Conservation (phyloP, 2,797 vertebrate species). For the Oryzias sinensis region DNA sequence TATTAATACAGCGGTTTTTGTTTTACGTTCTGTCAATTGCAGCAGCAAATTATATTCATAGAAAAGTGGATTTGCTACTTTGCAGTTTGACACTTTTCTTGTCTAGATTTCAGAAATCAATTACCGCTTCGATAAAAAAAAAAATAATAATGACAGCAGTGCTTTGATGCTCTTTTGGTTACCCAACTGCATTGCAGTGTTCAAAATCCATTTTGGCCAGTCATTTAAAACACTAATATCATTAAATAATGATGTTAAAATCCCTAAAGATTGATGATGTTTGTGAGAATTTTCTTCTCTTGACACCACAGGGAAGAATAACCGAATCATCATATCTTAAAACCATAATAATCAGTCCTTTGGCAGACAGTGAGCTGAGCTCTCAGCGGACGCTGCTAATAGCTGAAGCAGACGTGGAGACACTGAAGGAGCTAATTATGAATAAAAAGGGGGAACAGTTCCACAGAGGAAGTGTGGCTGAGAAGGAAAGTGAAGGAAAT, state of each 20-base stretch:
- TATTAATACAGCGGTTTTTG: too few species aligned
- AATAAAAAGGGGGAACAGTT: constrained; percentile 22
- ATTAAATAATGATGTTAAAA: constrained; percentile 18
- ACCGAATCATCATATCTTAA: constrained; percentile 14
- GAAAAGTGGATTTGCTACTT: constrained; percentile 20
- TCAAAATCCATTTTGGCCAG: constrained; percentile 26
- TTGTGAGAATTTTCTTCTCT: constrained; percentile 33
- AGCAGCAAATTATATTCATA: constrained; percentile 39
- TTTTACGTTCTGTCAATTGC: too few species aligned
- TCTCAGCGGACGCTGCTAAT: constrained; percentile 31
- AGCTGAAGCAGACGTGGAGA: constrained; percentile 24
- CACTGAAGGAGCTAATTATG: constrained; percentile 32
- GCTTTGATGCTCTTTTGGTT: constrained; percentile 17
- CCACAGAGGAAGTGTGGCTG: constrained; percentile 19
- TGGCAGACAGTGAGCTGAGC: constrained; percentile 14
- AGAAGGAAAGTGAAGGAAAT: constrained; percentile 40
- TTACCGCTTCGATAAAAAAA: constrained; percentile 58
- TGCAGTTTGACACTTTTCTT: constrained; percentile 38
- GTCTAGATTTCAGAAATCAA: constrained; percentile 57
- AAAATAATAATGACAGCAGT: constrained; percentile 23
- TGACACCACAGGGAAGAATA: constrained; percentile 23
- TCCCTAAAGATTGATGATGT: constrained; percentile 18
- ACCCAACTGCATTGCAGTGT: constrained; percentile 30
- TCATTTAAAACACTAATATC: constrained; percentile 58
- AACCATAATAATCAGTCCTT: constrained; percentile 2